phyloP scores from a whole-genome alignment of 2,797 vertebrate species.

The Pipistrellus pygmaeus region DNA sequence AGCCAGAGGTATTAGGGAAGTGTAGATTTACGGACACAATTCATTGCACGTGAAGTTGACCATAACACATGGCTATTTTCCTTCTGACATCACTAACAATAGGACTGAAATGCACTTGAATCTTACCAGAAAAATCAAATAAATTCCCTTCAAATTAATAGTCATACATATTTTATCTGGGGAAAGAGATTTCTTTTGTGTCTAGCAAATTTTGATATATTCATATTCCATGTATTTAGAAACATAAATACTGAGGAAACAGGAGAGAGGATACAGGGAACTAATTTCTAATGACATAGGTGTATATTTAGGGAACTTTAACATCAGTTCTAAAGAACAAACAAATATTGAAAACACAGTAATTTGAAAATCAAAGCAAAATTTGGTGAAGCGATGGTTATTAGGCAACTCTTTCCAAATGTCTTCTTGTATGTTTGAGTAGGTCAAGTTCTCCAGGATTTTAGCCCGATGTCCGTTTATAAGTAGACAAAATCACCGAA shows the following conservation, averaged over 20 bases:
- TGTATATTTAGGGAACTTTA: neutral
- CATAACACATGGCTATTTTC: conserved; percentile 68
- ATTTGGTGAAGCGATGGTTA: neutral
- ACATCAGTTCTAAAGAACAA: conserved; percentile 3
- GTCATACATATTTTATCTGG: neutral
- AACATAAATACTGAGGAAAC: neutral
- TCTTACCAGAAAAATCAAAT: conserved; percentile 13
- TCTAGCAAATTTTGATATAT: neutral
- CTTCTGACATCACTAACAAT: conserved; percentile 36
- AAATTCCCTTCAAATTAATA: conserved; percentile 29
- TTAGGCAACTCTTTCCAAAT: conserved; percentile 7
- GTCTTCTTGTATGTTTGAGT: neutral
- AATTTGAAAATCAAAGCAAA: conserved; percentile 43
- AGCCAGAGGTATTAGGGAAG: conserved; percentile 72
- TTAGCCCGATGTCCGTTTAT: neutral
- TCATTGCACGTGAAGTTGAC: conserved; percentile 72
- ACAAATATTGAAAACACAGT: conserved; percentile 26
- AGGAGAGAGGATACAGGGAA: neutral
- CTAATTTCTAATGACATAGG: neutral
- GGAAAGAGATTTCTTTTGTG: neutral
- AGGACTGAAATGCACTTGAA: conserved; percentile 16
- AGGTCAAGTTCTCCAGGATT: neutral
- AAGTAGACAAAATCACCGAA: conserved; percentile 28
- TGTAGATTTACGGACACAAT: conserved; percentile 67
- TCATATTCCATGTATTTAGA: neutral